phyloP scores from a whole-genome alignment of 2,797 vertebrate species.

The Sandelia bainsii region DNA sequence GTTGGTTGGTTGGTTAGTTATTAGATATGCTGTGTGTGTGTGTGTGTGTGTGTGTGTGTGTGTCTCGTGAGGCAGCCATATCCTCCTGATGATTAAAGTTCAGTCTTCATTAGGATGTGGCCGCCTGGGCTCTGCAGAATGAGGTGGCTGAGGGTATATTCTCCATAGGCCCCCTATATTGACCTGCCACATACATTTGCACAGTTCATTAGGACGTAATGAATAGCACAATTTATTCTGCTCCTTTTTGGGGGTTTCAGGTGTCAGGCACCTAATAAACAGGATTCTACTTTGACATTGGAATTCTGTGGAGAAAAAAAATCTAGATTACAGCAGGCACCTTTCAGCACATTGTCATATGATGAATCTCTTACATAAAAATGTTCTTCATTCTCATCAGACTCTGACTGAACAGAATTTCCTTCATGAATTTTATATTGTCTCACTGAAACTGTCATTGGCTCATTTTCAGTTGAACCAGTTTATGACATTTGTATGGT shows the following conservation, averaged over 20 bases:
- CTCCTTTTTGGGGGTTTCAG: constrained; percentile 56
- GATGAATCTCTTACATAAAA: constrained; percentile 18
- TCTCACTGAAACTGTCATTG: background rate
- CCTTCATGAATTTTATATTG: background rate
- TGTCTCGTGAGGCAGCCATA: constrained; percentile 61
- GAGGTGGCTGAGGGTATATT: constrained; percentile 56
- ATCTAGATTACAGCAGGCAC: constrained; percentile 32
- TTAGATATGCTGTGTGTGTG: constrained; percentile 24
- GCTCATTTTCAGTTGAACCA: background rate
- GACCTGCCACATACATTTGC: constrained; percentile 84
- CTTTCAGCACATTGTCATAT: constrained; percentile 31
- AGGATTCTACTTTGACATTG: constrained; percentile 60
- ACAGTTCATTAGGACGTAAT: constrained; percentile 81
- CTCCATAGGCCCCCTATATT: constrained; percentile 70
- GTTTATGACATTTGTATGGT: background rate
- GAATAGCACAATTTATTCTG: constrained; percentile 82
- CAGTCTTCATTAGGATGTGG: constrained; percentile 78
- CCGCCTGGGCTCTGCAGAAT: constrained; percentile 61
- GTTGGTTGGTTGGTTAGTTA: background rate
- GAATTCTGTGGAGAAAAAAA: constrained; percentile 37
- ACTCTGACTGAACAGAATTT: constrained; percentile 16
- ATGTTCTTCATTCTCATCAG: background rate
- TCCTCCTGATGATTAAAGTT: constrained; percentile 81
- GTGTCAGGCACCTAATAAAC: constrained; percentile 66
- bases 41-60: constrained; percentile 23